Conservation (phyloP, 2,797 vertebrate species). For the Acropternis orthonyx region DNA sequence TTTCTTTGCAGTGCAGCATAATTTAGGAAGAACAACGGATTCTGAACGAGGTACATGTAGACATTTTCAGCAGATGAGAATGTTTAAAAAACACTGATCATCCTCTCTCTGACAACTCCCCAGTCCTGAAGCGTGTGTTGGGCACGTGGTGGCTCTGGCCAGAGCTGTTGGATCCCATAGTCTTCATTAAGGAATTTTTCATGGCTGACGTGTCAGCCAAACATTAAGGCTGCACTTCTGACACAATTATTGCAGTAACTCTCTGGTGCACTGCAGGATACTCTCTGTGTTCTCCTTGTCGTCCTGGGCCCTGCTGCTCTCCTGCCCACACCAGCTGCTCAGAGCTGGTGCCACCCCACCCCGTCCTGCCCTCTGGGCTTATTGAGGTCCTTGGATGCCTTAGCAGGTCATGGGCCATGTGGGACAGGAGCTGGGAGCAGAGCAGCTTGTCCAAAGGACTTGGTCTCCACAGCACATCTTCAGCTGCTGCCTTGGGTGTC, state of each 20-base stretch:
- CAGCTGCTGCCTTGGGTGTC: not conserved
- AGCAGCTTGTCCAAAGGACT: not conserved
- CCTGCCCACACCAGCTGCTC: not conserved
- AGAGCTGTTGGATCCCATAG: not conserved
- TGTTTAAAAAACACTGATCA: not conserved
- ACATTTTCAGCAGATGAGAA: not conserved
- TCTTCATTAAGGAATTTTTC: not conserved
- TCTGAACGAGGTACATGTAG: not conserved
- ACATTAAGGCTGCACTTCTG: not conserved
- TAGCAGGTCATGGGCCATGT: no score
- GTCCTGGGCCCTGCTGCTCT: not conserved
- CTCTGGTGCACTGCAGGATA: not conserved
- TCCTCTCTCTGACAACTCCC: not conserved
- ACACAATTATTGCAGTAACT: not conserved
- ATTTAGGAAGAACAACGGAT: not conserved
- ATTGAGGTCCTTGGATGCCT: not conserved
- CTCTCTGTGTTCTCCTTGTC: not conserved
- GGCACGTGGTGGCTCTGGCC: not conserved
- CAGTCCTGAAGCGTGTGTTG: not conserved
- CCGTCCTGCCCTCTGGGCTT: not conserved
- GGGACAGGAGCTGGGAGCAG: not conserved
- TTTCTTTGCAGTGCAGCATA: not conserved
- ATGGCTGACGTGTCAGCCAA: not conserved
- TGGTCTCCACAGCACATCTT: fast-evolving
- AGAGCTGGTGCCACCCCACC: not conserved